Evolutionary conservation across 2,888 invertebrate species (phyloP).

Genomic region (Imbricaverruca yamaguchii): DNA sequence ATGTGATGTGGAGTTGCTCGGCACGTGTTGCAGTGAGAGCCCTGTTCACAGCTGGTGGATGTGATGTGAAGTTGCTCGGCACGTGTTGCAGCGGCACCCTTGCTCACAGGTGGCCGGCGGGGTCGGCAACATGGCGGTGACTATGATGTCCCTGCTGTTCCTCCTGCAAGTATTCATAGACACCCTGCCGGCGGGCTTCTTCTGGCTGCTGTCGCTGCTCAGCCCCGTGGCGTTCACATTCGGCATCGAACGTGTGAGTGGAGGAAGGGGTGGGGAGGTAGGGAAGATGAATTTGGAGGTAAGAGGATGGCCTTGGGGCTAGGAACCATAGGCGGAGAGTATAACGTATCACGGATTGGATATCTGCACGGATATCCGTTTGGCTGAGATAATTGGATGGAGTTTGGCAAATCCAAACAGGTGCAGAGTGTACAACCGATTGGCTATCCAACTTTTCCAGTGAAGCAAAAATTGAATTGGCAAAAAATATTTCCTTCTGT

Average conservation of each 20-base stretch:
- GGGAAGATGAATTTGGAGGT: no score
- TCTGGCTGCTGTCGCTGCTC: constrained; percentile 69
- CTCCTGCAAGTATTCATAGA: constrained; percentile 70
- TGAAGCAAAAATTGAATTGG: no score
- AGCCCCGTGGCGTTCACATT: constrained; percentile 75
- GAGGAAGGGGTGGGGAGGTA: neutral
- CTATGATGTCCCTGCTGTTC: constrained; percentile 65
- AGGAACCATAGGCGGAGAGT: no score
- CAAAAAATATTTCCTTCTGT: no score
- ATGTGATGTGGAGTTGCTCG: neutral
- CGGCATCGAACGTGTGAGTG: constrained; percentile 69
- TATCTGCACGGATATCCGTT: no score
- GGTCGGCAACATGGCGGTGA: constrained; percentile 29
- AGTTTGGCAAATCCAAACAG: no score
- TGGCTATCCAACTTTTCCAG: no score
- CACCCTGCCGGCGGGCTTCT: constrained; percentile 57
- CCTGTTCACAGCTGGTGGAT: constrained; percentile 26
- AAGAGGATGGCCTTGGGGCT: no score
- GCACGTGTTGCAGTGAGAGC: neutral
- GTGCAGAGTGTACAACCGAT: no score
- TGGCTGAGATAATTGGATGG: no score
- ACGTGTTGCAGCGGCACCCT: neutral
- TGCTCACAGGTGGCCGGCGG: constrained; percentile 31
- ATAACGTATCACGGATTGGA: no score
- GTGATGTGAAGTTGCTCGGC: neutral